Conservation (phyloP, 1,140 invertebrate species). For the Drosophila virilis region DNA sequence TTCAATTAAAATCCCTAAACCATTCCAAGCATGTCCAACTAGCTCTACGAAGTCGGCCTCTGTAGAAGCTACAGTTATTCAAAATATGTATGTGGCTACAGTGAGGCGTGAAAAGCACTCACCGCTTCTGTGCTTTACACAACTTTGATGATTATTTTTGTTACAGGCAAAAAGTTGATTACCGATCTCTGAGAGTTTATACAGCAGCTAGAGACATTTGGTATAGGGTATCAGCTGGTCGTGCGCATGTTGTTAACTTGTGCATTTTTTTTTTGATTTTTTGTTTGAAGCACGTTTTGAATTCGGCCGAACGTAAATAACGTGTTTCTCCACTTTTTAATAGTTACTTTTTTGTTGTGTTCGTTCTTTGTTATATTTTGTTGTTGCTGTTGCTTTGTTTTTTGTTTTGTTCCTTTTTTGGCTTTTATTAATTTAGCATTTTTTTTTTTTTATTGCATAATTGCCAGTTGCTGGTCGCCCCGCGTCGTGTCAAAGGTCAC, state of each 20-base stretch:
- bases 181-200: too few species aligned
- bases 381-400: slow-evolving; percentile 13
- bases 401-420: slow-evolving; percentile 27
- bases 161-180: too few species aligned
- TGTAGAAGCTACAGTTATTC: too few species aligned
- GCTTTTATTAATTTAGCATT: slow-evolving; percentile 67
- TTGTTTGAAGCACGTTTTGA: slow-evolving; percentile 43
- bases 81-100: too few species aligned
- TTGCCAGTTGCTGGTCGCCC: slow-evolving; percentile 62
- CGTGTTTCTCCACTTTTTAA: slow-evolving; percentile 45
- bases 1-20: too few species aligned
- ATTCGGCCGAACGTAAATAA: slow-evolving; percentile 48
- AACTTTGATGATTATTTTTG: too few species aligned
- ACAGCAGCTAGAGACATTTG: background rate
- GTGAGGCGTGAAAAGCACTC: too few species aligned
- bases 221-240: slow-evolving; percentile 20
- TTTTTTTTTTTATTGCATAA: slow-evolving; percentile 69
- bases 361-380: slow-evolving; percentile 8
- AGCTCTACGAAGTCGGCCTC: too few species aligned
- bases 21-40: too few species aligned
- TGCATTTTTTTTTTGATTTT: slow-evolving; percentile 1
- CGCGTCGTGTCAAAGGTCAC: slow-evolving; percentile 57
- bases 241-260: background rate
- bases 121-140: too few species aligned
- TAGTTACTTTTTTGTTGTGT: slow-evolving; percentile 33